phyloP scores from a whole-genome alignment of 2,888 invertebrate species.

The Drosophila mimetica region DNA sequence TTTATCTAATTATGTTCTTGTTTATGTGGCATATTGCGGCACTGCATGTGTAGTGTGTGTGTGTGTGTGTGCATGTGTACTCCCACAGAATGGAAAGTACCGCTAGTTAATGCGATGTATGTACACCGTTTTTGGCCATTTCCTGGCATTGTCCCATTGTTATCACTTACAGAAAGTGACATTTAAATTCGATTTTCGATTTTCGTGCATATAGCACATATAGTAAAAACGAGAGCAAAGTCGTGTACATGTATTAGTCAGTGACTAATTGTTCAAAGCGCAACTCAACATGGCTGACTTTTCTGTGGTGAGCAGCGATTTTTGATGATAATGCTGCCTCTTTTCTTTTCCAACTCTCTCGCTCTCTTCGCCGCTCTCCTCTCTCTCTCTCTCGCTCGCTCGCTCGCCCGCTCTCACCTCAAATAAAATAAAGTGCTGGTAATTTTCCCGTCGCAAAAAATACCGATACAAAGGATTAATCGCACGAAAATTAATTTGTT shows the following conservation, averaged over 20 bases:
- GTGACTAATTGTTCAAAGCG: conserved; percentile 71
- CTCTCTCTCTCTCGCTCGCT: conserved; percentile 1
- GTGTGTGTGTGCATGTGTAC: conserved; percentile 13
- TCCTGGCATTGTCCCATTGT: conserved; percentile 37
- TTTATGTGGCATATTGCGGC: conserved; percentile 51
- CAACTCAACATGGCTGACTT: conserved; percentile 77
- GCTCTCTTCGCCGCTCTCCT: conserved; percentile 10
- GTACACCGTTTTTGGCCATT: conserved; percentile 11
- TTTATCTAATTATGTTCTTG: conserved; percentile 35
- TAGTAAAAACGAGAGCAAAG: conserved; percentile 11
- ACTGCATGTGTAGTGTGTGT: conserved; percentile 7
- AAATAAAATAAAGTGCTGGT: conserved; percentile 24
- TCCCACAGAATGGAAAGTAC: conserved; percentile 1
- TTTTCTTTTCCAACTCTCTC: conserved; percentile 29
- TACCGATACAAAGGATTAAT: conserved; percentile 8
- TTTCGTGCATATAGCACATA: neutral
- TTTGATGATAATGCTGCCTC: conserved; percentile 57
- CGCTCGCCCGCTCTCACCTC: conserved; percentile 11
- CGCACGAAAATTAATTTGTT: neutral
- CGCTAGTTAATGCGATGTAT: conserved; percentile 9
- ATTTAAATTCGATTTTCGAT: conserved; percentile 53
- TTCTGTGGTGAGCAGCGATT: conserved; percentile 37
- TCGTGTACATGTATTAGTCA: conserved; percentile 44
- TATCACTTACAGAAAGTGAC: conserved; percentile 61
- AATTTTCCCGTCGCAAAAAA: conserved; percentile 15